Conservation (phyloP, 1,140 invertebrate genomes). For the Pissodes strobi region DNA sequence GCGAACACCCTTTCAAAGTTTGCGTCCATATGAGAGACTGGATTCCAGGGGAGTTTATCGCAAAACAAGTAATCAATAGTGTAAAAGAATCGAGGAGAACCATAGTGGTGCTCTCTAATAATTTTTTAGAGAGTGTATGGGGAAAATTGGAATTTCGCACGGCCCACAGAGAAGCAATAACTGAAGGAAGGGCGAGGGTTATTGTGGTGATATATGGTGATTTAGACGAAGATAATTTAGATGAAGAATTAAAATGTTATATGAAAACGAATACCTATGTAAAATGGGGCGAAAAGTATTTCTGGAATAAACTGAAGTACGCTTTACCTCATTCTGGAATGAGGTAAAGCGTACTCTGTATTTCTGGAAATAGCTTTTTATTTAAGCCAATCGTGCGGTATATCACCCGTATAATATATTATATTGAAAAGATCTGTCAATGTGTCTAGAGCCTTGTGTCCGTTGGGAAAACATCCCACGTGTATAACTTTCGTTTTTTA, state of each 20-base stretch:
- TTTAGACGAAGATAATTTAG: constrained; percentile 67
- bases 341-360: too few species aligned
- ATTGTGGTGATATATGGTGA: constrained; percentile 80
- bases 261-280: constrained; percentile 86
- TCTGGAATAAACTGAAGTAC: constrained; percentile 83
- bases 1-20: constrained; percentile 63
- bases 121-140: constrained; percentile 84
- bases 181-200: constrained; percentile 64
- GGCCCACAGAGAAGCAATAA: constrained; percentile 77
- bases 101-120: constrained; percentile 79
- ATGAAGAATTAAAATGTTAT: constrained; percentile 74
- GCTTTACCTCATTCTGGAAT: constrained; percentile 55
- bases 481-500: too few species aligned
- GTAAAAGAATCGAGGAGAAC: constrained; percentile 80
- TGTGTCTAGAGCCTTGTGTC: too few species aligned
- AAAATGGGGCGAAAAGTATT: constrained; percentile 81
- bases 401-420: too few species aligned
- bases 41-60: constrained; percentile 75
- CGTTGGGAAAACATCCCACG: too few species aligned
- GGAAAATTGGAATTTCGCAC: constrained; percentile 81
- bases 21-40: constrained; percentile 85
- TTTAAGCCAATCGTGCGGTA: too few species aligned
- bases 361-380: too few species aligned
- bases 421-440: too few species aligned
- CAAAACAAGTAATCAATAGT: constrained; percentile 75